phyloP scores from a whole-genome alignment of 2,113 vertebrate species.

The Tauraco erythrolophus region DNA sequence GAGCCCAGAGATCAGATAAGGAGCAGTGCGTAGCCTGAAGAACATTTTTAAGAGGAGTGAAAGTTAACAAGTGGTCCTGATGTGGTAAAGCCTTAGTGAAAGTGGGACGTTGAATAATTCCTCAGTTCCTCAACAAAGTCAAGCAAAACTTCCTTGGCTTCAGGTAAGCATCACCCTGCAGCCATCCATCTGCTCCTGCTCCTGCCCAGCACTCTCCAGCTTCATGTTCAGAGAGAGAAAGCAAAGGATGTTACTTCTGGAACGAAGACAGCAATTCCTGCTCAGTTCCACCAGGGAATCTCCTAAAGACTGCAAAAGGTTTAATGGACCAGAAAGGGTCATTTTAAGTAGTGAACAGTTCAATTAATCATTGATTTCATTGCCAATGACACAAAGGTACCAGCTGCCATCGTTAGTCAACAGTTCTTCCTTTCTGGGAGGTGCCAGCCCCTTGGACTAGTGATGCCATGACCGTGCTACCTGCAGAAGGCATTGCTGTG shows the following conservation, averaged over 20 bases:
- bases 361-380: neutral
- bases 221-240: neutral
- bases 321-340: neutral
- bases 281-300: neutral
- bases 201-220: neutral
- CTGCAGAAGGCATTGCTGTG: neutral
- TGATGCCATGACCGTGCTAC: neutral
- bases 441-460: neutral
- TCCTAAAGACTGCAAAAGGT: neutral
- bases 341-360: neutral
- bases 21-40: neutral
- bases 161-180: neutral
- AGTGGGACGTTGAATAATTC: conserved; percentile 54
- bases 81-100: conserved; percentile 49
- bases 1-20: conserved; percentile 65
- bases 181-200: neutral
- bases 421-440: neutral
- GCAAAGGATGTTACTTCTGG: neutral
- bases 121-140: conserved; percentile 44
- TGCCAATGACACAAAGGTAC: neutral
- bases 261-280: neutral
- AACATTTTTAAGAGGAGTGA: conserved; percentile 5
- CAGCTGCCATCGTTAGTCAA: neutral
- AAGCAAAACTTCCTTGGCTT: neutral
- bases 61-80: conserved; percentile 57